Evolutionary conservation across 2,888 invertebrate species (phyloP).

Genomic region (Hyposoter dolosus): DNA sequence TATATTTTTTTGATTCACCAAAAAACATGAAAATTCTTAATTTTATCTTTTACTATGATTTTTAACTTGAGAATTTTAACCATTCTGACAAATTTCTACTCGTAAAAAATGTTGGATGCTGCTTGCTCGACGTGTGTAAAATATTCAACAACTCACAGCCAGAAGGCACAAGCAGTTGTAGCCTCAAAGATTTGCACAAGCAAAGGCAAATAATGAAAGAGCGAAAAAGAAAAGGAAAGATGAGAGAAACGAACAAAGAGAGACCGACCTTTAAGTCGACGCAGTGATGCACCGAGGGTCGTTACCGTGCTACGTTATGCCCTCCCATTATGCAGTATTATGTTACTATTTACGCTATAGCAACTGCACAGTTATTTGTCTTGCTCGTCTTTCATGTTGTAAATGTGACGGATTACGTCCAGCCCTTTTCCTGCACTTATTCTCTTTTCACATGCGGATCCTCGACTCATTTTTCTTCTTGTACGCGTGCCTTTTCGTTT

Average conservation of each 20-base stretch:
- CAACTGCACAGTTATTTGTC: constrained; percentile 80
- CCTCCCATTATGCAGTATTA: constrained; percentile 82
- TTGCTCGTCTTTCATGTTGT: constrained; percentile 76
- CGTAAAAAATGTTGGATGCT: background rate
- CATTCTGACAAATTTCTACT: constrained; percentile 38
- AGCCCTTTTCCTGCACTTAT: constrained; percentile 31
- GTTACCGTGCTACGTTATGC: constrained; percentile 79
- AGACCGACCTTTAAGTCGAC: constrained; percentile 75
- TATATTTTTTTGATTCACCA: constrained; percentile 3
- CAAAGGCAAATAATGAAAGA: constrained; percentile 17
- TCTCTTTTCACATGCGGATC: constrained; percentile 34
- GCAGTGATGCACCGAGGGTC: constrained; percentile 78
- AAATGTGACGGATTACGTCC: constrained; percentile 57
- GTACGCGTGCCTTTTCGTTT: background rate
- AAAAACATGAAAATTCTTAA: constrained; percentile 7
- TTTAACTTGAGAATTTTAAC: constrained; percentile 1
- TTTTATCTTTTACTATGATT: constrained; percentile 25
- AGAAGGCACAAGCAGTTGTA: constrained; percentile 1
- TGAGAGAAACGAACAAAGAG: constrained; percentile 57
- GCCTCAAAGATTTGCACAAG: constrained; percentile 64
- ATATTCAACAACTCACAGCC: constrained; percentile 73
- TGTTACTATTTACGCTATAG: constrained; percentile 84
- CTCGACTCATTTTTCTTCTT: constrained; percentile 19
- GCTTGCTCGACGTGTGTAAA: constrained; percentile 66
- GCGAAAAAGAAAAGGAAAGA: constrained; percentile 17